Evolutionary conservation across 2,113 vertebrate genomes (phyloP), one percentile per base, ranked within the genome.

Genomic region (Amazona guildingii): DNA sequence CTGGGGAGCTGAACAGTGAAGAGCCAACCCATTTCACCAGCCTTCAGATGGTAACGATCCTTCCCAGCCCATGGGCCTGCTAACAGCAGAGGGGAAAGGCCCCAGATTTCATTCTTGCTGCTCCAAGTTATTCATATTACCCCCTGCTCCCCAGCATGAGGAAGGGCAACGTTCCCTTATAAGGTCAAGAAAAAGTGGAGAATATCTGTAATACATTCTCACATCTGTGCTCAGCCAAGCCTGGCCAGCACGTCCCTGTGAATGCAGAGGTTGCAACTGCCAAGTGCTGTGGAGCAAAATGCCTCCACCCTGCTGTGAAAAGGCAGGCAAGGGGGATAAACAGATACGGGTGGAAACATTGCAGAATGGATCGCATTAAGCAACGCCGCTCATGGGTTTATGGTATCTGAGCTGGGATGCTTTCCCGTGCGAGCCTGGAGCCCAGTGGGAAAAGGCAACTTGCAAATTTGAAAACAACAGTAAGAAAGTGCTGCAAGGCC

Each of bases 181-280:
- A 95, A 70, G 90, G 96, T 74, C 82, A 96, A 88, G 84, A 87
- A 94, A 63, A 77, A 96, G 79, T 88, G 90, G 54, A 92, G 88
- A 91, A 70, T 97, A 94, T 95, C 90, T 95, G 94, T 90, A 88
- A 49, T n/a, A 6, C 41, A 43, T 90, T 94, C 85, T 91, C 68
- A 88, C 93, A 95, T 95, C 93, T 95, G 90, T 29, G 82, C 82
- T 96, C 78, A 87, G 91, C 87, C 3, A 10, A 92, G 91, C 78
- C 93, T 82, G 95, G 96, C 95, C 94, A 95, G 82, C 20, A 0
- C 11, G 7, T 91, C 91, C 95, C 62, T 18, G 74, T 69, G 84
- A 95, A 87, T 49, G 89, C 66, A 84, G 86, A 85, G 77, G 84
- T 84, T 1, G 11, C 37, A 76, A 72, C 66, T 27, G 44, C 89